Evolutionary conservation across 2,888 invertebrate genomes (phyloP).

Genomic region (Parnassius mnemosyne): DNA sequence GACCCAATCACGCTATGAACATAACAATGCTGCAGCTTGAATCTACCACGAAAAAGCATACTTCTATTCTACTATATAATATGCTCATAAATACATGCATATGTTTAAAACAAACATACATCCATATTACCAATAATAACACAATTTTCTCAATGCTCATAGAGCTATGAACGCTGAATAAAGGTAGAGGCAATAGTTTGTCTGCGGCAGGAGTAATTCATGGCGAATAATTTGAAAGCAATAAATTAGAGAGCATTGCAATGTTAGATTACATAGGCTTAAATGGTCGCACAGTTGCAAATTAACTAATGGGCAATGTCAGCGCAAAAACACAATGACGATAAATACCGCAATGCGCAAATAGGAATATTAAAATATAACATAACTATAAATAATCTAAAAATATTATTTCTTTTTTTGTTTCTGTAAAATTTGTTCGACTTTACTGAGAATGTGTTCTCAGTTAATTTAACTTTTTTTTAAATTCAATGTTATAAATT

Average conservation of each 20-base stretch:
- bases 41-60: no score
- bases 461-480: background rate
- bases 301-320: slow-evolving; percentile 26
- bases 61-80: no score
- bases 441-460: background rate
- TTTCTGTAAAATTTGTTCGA: background rate
- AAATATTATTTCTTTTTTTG: background rate
- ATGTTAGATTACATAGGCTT: slow-evolving; percentile 30
- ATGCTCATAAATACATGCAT: no score
- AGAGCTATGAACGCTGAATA: slow-evolving; percentile 1
- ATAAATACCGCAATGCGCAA: slow-evolving; percentile 22
- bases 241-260: slow-evolving; percentile 27
- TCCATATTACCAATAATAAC: background rate
- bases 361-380: slow-evolving; percentile 11
- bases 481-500: background rate
- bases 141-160: background rate
- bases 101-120: no score
- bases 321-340: slow-evolving; percentile 23
- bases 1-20: no score
- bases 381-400: background rate
- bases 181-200: slow-evolving; percentile 17
- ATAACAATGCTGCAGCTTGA: no score
- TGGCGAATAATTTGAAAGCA: slow-evolving; percentile 22
- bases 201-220: slow-evolving; percentile 23
- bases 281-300: slow-evolving; percentile 24